Conservation (phyloP, 1,140 invertebrate species). For the Drosophila virilis region DNA sequence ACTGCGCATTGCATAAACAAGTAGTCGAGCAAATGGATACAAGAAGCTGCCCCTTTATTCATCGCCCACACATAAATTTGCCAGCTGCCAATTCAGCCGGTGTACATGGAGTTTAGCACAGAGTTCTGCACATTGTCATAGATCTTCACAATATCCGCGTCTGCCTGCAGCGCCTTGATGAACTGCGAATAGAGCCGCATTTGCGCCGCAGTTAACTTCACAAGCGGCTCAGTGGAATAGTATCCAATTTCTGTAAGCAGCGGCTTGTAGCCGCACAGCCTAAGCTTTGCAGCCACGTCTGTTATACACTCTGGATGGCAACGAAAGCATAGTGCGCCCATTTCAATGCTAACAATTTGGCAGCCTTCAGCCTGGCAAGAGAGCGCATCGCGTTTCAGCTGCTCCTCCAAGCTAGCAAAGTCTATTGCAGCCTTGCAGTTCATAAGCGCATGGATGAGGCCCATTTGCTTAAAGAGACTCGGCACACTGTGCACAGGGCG, state of each 20-base stretch:
- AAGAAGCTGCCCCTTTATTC: slow-evolving; percentile 32
- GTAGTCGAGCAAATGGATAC: slow-evolving; percentile 80
- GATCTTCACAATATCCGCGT: slow-evolving; percentile 57
- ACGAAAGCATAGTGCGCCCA: slow-evolving; percentile 48
- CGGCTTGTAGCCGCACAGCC: slow-evolving; percentile 49
- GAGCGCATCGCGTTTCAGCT: slow-evolving; percentile 41
- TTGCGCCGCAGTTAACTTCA: slow-evolving; percentile 23
- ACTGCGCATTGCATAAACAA: slow-evolving; percentile 72
- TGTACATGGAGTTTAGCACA: neutral
- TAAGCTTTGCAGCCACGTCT: slow-evolving; percentile 35
- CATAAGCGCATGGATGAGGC: slow-evolving; percentile 52
- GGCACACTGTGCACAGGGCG: slow-evolving; percentile 11
- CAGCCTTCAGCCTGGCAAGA: slow-evolving; percentile 52
- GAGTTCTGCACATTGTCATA: slow-evolving; percentile 64
- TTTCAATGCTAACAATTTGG: slow-evolving; percentile 24
- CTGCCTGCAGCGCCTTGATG: slow-evolving; percentile 24
- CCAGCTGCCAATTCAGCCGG: slow-evolving; percentile 26
- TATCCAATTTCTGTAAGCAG: slow-evolving; percentile 40
- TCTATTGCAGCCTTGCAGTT: slow-evolving; percentile 1
- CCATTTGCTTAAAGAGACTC: slow-evolving; percentile 43
- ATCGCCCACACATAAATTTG: slow-evolving; percentile 33
- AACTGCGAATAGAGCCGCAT: slow-evolving; percentile 44
- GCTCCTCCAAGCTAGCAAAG: slow-evolving; percentile 28
- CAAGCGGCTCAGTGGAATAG: slow-evolving; percentile 30
- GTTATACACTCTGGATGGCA: slow-evolving; percentile 44